Percentiles rank a stretch among this genome's conserved stretches.
Conservation (phyloP, 2,113 vertebrate genomes). For the Pachycephala philippinensis region DNA sequence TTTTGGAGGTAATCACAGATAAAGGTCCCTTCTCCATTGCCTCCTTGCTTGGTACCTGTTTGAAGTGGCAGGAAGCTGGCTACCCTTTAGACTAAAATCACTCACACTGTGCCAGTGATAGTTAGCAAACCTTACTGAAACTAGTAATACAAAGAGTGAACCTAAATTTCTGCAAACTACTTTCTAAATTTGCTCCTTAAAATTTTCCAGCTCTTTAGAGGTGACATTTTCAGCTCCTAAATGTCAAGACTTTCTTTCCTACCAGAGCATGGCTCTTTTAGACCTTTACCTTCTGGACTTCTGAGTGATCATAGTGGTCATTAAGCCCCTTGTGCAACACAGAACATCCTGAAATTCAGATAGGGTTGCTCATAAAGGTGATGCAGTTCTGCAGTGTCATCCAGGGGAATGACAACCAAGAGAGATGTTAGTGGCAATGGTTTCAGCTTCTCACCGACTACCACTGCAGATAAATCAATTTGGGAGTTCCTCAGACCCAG, state of each 20-base stretch:
- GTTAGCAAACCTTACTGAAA: not conserved
- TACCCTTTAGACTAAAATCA: not conserved
- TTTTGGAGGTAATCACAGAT: not conserved
- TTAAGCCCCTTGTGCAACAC: not conserved
- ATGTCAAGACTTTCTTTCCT: not conserved
- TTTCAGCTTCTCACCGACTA: not conserved
- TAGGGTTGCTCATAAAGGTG: not conserved
- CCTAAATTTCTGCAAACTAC: not conserved
- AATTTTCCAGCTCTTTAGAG: not conserved
- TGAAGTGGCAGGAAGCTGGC: not conserved
- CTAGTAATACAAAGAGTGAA: not conserved
- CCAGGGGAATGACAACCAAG: not conserved
- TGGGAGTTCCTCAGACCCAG: not conserved
- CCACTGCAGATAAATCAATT: rapidly evolving
- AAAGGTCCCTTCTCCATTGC: not conserved
- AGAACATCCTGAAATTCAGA: not conserved
- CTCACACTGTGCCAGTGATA: not conserved
- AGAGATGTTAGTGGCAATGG: not conserved
- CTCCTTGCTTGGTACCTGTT: not conserved
- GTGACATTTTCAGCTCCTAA: not conserved
- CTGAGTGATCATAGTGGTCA: not conserved
- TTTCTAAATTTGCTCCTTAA: not conserved
- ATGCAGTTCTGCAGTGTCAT: not conserved
- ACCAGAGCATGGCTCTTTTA: not conserved
- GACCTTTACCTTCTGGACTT: not conserved